Evolutionary conservation across 1,140 invertebrate species (phyloP), one percentile per base, ranked within the genome.

Genomic region (Argopecten irradians): DNA sequence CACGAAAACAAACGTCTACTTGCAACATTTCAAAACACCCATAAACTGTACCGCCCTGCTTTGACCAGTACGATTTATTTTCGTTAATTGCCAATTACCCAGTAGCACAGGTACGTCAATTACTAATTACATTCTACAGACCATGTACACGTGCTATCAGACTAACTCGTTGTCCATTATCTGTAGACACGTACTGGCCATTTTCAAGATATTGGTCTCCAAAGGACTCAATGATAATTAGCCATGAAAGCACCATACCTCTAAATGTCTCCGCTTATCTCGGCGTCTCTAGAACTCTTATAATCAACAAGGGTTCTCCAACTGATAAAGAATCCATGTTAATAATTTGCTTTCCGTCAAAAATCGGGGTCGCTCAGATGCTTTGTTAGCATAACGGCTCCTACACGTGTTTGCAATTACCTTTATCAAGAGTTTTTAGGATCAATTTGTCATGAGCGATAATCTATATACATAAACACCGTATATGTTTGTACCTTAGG

Each of bases 271-370:
- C 2, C 1, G n/a, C 19, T 71, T 71, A 71, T 71, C 55, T 28
- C 22, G n/a, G 55, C 43, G 55, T 71, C 55, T n/a, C 8, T 71
- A 71, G 28, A 71, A 71, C 55, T 28, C 55, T 71, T 71, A 71
- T 71, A 16, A 71, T 28, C n/a, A 71, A 71, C 55, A 71, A 71
- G 22, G 55, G 55, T 11, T 71, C 55, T 71, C 55, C 7, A 28
- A 71, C 55, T 71, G 55, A 71, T 71, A 71, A 71, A 22, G 55
- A n/a, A 71, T 71, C 55, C 55, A 71, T 71, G 55, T 71, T 71
- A 71, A 71, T 71, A n/a, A 71, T 28, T 71, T 71, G 55, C 22
- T 71, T 71, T 71, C 55, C 55, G 28, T 71, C n/a, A 71, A 71
- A 71, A 28, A 71, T 71, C 55, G 22, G n/a, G 55, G 55, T 28